Evolutionary conservation across 1,140 invertebrate species (phyloP).

Genomic region (Agrypnia vestita): DNA sequence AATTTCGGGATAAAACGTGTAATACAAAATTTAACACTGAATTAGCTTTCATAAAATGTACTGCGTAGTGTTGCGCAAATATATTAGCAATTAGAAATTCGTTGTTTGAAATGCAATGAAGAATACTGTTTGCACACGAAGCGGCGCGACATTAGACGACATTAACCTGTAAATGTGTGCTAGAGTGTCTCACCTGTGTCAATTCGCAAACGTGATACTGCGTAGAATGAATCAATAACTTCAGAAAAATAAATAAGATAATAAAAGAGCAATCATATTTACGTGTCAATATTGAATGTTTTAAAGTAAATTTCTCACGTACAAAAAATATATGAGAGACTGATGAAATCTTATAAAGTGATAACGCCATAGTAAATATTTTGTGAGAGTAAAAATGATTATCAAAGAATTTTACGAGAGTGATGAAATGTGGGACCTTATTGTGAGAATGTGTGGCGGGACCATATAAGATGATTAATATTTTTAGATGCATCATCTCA

Average conservation of each 20-base stretch:
- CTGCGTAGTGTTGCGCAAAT: neutral
- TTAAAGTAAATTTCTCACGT: too few species aligned
- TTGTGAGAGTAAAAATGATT: too few species aligned
- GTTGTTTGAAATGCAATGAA: neutral
- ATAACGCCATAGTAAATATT: too few species aligned
- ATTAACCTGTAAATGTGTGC: constrained; percentile 1
- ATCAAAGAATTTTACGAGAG: too few species aligned
- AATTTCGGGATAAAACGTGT: too few species aligned
- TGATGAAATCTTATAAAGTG: constrained; percentile 1
- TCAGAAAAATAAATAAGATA: constrained; percentile 13
- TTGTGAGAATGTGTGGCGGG: too few species aligned
- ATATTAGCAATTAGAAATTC: neutral
- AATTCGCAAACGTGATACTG: neutral
- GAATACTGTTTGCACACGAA: neutral
- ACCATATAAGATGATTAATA: too few species aligned
- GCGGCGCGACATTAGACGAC: neutral
- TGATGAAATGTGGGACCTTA: too few species aligned
- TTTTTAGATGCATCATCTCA: too few species aligned
- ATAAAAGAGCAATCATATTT: constrained; percentile 14
- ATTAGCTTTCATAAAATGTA: too few species aligned
- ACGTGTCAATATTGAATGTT: neutral
- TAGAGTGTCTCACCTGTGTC: constrained; percentile 4
- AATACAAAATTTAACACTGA: too few species aligned
- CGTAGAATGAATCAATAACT: neutral
- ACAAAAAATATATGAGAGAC: neutral